A percentile compares a stretch with the other conserved stretches of the same genome.
Conservation (phyloP, 1,140 invertebrate genomes). For the Scylla paramamosain region DNA sequence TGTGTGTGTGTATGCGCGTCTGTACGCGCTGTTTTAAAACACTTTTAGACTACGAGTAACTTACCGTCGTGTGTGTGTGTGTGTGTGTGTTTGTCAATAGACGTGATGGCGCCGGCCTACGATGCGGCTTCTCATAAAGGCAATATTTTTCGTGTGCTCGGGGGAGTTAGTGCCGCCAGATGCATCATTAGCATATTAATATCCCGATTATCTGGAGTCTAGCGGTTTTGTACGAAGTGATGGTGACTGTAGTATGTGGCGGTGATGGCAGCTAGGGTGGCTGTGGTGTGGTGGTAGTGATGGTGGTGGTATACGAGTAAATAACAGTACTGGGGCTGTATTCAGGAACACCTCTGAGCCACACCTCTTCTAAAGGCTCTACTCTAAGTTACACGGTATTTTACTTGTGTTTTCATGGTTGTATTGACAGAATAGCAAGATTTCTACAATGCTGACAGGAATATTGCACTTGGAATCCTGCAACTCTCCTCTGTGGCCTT, state of each 20-base stretch:
- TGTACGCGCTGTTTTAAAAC: too few relatives aligned
- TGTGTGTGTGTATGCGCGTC: neutral
- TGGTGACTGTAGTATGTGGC: neutral
- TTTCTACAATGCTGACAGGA: too few relatives aligned
- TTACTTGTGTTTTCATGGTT: too few relatives aligned
- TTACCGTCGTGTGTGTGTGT: neutral
- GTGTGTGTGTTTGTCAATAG: neutral
- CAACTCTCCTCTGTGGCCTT: too few relatives aligned
- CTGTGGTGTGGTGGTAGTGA: neutral
- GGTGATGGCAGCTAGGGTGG: neutral
- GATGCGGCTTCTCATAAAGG: neutral
- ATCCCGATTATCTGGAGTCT: neutral
- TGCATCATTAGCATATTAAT: conserved; percentile 13
- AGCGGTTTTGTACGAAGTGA: neutral
- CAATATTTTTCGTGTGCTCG: neutral
- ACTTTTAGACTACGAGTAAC: too few relatives aligned
- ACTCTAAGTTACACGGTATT: too few relatives aligned
- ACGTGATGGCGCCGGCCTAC: neutral
- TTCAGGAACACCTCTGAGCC: too few relatives aligned
- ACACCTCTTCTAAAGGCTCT: too few relatives aligned
- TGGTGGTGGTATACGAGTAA: neutral
- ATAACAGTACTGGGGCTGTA: neutral
- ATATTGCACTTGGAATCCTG: too few relatives aligned
- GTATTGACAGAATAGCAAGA: too few relatives aligned
- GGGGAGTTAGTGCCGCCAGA: neutral